phyloP scores from a whole-genome alignment of 2,113 vertebrate genomes.

The Calyptomena viridis region DNA sequence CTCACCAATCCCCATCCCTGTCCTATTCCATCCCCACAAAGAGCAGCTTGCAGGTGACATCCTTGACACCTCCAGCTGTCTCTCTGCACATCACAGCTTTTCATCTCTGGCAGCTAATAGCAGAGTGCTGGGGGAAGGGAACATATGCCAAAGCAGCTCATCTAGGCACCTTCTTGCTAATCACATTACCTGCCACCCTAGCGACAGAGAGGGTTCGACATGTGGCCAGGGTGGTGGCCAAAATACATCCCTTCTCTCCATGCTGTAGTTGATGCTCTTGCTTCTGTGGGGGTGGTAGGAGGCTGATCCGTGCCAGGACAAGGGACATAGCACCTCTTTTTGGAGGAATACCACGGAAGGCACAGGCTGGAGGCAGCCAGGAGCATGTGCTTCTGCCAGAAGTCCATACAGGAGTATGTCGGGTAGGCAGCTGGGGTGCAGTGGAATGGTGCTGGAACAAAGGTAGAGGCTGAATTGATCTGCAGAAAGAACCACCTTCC shows the following conservation, averaged over 20 bases:
- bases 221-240: accelerated
- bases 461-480: background rate
- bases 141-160: background rate
- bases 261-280: background rate
- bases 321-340: background rate
- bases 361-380: background rate
- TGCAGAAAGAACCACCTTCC: background rate
- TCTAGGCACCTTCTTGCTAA: background rate
- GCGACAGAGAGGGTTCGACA: background rate
- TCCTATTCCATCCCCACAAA: background rate
- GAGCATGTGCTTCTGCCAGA: background rate
- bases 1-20: background rate
- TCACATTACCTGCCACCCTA: background rate
- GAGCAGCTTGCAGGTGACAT: conserved; percentile 27
- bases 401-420: accelerated
- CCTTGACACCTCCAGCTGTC: conserved; percentile 10
- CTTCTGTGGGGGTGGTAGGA: background rate
- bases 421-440: background rate
- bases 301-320: accelerated
- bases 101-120: conserved; percentile 22
- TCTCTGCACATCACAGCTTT: background rate
- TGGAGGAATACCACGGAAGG: background rate
- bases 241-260: background rate
- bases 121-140: background rate
- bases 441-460: accelerated